These are phyloP conservation scores for Portunus trituberculatus DNA, from an alignment of 1,140 invertebrate genomes.

Conservation along the genomic window DNA sequence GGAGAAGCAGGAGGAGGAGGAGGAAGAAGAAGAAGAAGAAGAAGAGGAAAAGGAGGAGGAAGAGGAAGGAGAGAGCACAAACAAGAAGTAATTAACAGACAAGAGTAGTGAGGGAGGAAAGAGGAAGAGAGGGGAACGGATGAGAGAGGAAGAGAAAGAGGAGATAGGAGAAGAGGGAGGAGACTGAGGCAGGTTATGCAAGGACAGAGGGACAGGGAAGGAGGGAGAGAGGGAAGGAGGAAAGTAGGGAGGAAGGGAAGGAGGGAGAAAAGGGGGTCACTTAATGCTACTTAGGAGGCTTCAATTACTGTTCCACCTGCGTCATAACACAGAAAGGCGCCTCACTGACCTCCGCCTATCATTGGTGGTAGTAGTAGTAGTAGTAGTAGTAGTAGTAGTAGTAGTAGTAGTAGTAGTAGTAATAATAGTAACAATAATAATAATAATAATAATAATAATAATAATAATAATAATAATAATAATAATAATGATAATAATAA, in stretches of 20 bases:
- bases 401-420: slow-evolving; percentile 2
- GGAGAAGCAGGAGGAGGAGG: too few species aligned
- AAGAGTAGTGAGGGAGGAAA: too few species aligned
- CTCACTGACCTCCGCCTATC: too few species aligned
- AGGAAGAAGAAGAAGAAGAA: too few species aligned
- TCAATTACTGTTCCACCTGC: not conserved
- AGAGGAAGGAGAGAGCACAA: too few species aligned
- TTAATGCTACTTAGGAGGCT: not conserved
- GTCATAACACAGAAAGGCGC: not conserved
- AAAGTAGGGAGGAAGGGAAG: not conserved
- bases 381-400: not conserved
- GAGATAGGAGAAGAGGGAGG: too few species aligned
- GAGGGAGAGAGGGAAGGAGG: not conserved
- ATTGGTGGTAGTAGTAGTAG: not conserved
- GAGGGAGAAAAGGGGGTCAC: not conserved
- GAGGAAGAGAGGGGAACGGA: too few species aligned
- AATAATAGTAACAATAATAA: not conserved
- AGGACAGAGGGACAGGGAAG: not conserved
- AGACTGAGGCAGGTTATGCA: too few species aligned
- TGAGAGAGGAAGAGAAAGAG: too few species aligned
- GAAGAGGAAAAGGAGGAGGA: too few species aligned
- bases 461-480: slow-evolving; percentile 15
- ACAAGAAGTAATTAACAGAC: too few species aligned
- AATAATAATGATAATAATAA: not conserved
- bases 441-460: not conserved